phyloP scores from a whole-genome alignment of 2,797 vertebrate genomes.

The Gymnodraco acuticeps region DNA sequence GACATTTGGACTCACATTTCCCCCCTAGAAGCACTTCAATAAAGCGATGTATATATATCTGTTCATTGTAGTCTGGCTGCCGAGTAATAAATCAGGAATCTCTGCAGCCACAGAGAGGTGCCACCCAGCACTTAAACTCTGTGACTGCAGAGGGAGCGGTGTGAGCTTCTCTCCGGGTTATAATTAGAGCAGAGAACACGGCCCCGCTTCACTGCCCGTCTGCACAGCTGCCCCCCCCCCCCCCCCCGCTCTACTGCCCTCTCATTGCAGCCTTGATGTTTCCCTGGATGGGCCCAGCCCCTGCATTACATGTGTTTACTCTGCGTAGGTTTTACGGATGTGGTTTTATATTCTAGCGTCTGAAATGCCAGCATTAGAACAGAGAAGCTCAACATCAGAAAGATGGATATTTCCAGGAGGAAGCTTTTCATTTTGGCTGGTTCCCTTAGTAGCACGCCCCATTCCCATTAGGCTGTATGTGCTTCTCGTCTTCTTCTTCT shows the following conservation, averaged over 20 bases:
- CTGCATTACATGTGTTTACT: slow-evolving; percentile 58
- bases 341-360: slow-evolving; percentile 53
- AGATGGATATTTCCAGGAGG: slow-evolving; percentile 8
- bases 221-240: slow-evolving; percentile 51
- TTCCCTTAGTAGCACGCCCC: not conserved
- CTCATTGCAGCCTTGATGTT: slow-evolving; percentile 50
- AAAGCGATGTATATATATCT: slow-evolving; percentile 26
- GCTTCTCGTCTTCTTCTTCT: not conserved
- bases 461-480: not conserved
- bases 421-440: slow-evolving; percentile 19
- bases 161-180: slow-evolving; percentile 67
- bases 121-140: slow-evolving; percentile 77
- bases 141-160: slow-evolving; percentile 58
- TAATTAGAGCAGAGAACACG: slow-evolving; percentile 77
- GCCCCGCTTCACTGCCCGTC: slow-evolving; percentile 63
- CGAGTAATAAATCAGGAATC: slow-evolving; percentile 58
- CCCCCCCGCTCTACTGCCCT: slow-evolving; percentile 47
- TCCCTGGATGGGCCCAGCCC: slow-evolving; percentile 46
- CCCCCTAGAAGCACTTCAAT: not conserved
- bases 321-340: slow-evolving; percentile 39
- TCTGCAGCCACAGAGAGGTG: slow-evolving; percentile 66
- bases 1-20: not conserved
- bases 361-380: slow-evolving; percentile 37
- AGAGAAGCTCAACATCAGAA: not conserved
- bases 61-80: slow-evolving; percentile 27